These are phyloP conservation scores for Lytechinus pictus DNA, from an alignment of 35 echinoderm and acorn worm species.

Conservation along the genomic window DNA sequence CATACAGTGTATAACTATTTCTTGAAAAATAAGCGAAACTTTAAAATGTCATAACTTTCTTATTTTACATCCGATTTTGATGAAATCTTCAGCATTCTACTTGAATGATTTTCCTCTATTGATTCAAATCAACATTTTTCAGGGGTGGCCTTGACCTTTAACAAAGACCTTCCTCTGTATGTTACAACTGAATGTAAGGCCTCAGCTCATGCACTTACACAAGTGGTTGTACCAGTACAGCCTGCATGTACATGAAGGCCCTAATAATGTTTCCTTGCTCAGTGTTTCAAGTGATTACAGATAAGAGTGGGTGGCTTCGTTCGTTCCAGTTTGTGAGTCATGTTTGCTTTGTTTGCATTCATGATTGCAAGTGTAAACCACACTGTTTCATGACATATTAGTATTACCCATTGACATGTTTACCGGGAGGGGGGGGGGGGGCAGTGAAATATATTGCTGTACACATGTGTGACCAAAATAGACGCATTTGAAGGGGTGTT, in stretches of 20 bases:
- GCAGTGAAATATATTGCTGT: too few relatives aligned
- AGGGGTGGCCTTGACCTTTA: not conserved
- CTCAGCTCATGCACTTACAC: not conserved
- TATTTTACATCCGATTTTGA: too few relatives aligned
- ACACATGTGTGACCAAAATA: too few relatives aligned
- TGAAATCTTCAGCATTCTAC: too few relatives aligned
- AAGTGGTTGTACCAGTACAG: not conserved
- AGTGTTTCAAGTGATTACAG: not conserved
- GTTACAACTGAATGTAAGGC: not conserved
- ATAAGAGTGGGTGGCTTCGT: not conserved
- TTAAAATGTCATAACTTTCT: too few relatives aligned
- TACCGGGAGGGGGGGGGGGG: too few relatives aligned
- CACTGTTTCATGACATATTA: not conserved
- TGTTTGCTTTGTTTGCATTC: not conserved
- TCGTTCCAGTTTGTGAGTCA: not conserved
- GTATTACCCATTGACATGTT: too few relatives aligned
- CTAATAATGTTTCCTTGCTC: not conserved
- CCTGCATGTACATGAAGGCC: not conserved
- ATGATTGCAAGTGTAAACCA: not conserved
- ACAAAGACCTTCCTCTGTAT: not conserved
- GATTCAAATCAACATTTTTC: too few relatives aligned
- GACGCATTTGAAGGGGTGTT: too few relatives aligned
- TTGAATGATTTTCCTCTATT: too few relatives aligned
- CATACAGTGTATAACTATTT: too few relatives aligned
- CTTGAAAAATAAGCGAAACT: too few relatives aligned